Base-by-base conservation (phyloP, 2,113 vertebrate genomes). In the Probosciger aterrimus region DNA sequence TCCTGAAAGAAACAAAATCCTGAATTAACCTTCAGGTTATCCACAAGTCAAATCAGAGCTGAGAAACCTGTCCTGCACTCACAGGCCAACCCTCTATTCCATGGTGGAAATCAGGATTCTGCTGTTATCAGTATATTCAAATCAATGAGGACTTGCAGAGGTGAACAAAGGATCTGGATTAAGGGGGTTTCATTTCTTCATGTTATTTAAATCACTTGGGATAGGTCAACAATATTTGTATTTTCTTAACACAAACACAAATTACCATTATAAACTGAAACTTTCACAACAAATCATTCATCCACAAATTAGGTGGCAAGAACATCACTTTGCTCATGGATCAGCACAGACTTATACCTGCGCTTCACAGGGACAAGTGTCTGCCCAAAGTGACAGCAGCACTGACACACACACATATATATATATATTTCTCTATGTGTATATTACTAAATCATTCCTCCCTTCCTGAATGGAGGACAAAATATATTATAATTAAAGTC, bases 341-440 rank as follows among this genome's bases (percentile, higher is more conserved):
- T 30, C 50, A 47, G 37, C 33, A 50, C 24, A 73, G 74, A 73
- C 24, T 18, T 27, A 73, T 2, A 69, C 30, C n/a, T 53, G 64
- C 7, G 2, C 49, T 64, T 47, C 47, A 39, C 43, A 47, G 53
- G 39, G 18, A 43, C 41, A 63, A 25, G 14, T 3, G 31, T 24
- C 62, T 59, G 37, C 25, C 31, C 46, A 25, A 75, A 67, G 41
- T 41, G 44, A 50, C 67, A 90, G 57, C 68, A 83, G 59, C 1
- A 3, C 41, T 37, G 23, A 50, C 25, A 44, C n/a, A n/a, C 41
- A 41, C 41, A 41, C 41, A 41, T 41, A 41, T 8, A 19, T 18
- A 18, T 5, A 33, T 0, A 6, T 19, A 11, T 49, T 73, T 5
- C 13, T 14, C 7, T 10, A 19, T 16, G 17, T 5, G 25, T 1